Evolutionary conservation across 2,797 vertebrate genomes (phyloP), one percentile per base, ranked within the genome.

Genomic region (Pangasius mekongensis): DNA sequence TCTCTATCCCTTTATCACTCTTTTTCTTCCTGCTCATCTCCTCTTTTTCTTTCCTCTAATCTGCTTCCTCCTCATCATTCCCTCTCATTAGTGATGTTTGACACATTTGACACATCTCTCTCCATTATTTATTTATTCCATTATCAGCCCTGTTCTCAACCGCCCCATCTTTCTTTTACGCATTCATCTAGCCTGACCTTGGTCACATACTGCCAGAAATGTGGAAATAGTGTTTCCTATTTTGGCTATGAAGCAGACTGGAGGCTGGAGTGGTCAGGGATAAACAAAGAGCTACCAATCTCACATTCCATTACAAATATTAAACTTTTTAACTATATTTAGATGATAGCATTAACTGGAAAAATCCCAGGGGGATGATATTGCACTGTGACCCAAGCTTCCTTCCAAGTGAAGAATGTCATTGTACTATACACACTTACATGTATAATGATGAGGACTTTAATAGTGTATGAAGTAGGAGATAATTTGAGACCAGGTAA

Each of bases 271-370:
- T 24, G 9, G 77, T 58, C 33, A 60, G 20, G 78, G 20, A 60
- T 60, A 60, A 81, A 24, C 52, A 49, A n/a, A 80, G 49, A 80
- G 52, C 52, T 30, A 54, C 30, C 7, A 4, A 39, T 43, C 22
- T 64, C 58, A 43, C 36, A 81, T 39, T 81, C 10, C 78, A 60
- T 81, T 81, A 81, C 39, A 81, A 81, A 60, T 39, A 81, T 11
- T 33, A 6, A 24, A 39, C 20, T 39, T 81, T 30, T 81, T 36
- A 81, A 13, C 54, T 60, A 81, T 14, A 60, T 81, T 81, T 24
- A 81, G 54, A 81, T 24, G 33, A 22, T 60, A 60, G 14, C 20
- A 39, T 18, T 60, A 24, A 58, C 20, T 60, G 9, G 30, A 81
- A 56, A 64, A 47, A 47, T n/a, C 39, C 14, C 58, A 47, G 6